Percentiles rank a stretch among this genome's conserved stretches.
Evolutionary conservation across 53 echinoderm and acorn worm species (phyloP).

Genomic region (Paelopatides confundens): DNA sequence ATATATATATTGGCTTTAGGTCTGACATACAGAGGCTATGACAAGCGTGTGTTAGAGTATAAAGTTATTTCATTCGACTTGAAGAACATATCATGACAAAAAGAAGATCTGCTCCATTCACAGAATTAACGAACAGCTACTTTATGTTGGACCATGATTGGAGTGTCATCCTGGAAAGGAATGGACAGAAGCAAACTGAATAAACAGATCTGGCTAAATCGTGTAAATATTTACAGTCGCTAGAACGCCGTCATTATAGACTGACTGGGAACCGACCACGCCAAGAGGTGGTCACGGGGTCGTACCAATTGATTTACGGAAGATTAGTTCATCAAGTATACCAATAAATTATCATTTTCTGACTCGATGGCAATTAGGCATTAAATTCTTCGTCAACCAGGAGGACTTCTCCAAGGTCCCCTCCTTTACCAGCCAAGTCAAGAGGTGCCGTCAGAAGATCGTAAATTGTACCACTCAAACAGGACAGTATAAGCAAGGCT

Average conservation of each 20-base stretch:
- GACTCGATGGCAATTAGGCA: conserved; percentile 6
- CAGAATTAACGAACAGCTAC: too few species aligned
- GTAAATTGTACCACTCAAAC: conserved; percentile 16
- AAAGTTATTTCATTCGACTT: too few species aligned
- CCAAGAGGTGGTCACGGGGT: conserved; percentile 19
- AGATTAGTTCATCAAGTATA: conserved; percentile 26
- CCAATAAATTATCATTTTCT: neutral
- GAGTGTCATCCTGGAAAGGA: neutral
- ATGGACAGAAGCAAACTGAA: conserved; percentile 19
- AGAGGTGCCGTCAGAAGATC: conserved; percentile 15
- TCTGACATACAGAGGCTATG: too few species aligned
- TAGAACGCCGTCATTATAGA: neutral
- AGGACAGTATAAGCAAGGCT: neutral
- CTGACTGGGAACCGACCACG: neutral
- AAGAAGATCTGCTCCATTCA: too few species aligned
- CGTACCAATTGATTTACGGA: conserved; percentile 35
- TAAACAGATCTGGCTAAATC: conserved; percentile 22
- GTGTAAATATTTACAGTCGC: conserved; percentile 34
- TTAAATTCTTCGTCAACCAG: neutral
- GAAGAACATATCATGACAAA: too few species aligned
- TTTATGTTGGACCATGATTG: too few species aligned
- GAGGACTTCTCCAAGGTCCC: neutral
- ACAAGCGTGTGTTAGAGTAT: too few species aligned
- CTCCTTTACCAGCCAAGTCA: neutral
- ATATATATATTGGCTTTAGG: too few species aligned